Percentiles rank a stretch among this genome's conserved stretches.
These are phyloP conservation scores for Gobio occitaniae DNA, from an alignment of 2,797 vertebrate species.

Conservation along the genomic window DNA sequence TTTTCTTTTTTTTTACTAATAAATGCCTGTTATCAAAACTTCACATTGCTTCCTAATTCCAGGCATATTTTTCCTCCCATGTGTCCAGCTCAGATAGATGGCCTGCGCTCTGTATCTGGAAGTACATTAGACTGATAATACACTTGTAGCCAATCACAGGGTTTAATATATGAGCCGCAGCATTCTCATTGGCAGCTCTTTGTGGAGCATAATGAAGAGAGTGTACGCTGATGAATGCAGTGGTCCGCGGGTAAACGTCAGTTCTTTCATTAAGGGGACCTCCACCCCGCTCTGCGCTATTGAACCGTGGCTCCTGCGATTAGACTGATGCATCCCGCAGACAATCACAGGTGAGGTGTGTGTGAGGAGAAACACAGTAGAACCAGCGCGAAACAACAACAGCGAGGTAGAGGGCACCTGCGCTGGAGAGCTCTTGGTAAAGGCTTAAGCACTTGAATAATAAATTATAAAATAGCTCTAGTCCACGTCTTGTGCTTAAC, in stretches of 20 bases:
- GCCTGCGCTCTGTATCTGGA: slow-evolving; percentile 51
- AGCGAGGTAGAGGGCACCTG: not conserved
- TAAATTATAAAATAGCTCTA: not conserved
- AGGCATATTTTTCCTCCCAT: slow-evolving; percentile 14
- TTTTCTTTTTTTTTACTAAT: not conserved
- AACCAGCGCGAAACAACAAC: not conserved
- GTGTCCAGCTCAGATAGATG: slow-evolving; percentile 44
- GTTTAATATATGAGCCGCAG: slow-evolving; percentile 83
- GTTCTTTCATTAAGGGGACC: slow-evolving; percentile 90
- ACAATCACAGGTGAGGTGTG: slow-evolving; percentile 83
- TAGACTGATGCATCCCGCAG: slow-evolving; percentile 85
- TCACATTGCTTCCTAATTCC: not conserved
- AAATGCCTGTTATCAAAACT: slow-evolving; percentile 9
- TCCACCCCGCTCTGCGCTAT: slow-evolving; percentile 85
- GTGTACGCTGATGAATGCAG: slow-evolving; percentile 85
- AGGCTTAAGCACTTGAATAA: not conserved
- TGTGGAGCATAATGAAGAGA: slow-evolving; percentile 85
- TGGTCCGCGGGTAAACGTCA: slow-evolving; percentile 82
- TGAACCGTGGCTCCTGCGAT: slow-evolving; percentile 84
- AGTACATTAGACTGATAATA: slow-evolving; percentile 66
- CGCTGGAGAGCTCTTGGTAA: not conserved
- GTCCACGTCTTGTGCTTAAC: not conserved
- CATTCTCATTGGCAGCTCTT: slow-evolving; percentile 86
- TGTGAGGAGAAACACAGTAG: slow-evolving; percentile 42
- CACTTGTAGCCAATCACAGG: slow-evolving; percentile 76